Evolutionary conservation across 35 echinoderm and acorn worm genomes (phyloP).

Genomic region (Stichopus chloronotus): DNA sequence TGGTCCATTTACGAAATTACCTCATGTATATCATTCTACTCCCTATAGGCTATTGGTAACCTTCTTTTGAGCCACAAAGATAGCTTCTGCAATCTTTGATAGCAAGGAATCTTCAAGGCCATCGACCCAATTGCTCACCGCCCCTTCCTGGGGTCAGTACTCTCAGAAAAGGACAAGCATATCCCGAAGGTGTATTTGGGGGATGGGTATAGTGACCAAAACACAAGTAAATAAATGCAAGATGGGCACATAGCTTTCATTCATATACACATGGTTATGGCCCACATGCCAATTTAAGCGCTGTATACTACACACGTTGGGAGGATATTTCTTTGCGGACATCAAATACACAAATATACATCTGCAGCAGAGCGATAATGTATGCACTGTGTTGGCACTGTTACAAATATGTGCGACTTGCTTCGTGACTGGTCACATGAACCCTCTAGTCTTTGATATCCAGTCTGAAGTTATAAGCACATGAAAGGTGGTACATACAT

Average conservation of each 20-base stretch:
- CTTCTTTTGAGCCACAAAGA: no score
- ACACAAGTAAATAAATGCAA: background rate
- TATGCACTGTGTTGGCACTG: background rate
- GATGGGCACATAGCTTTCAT: background rate
- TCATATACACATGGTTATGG: slow-evolving; percentile 26
- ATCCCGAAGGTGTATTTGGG: background rate
- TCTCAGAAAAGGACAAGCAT: slow-evolving; percentile 1
- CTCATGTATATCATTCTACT: no score
- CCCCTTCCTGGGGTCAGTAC: background rate
- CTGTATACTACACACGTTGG: background rate
- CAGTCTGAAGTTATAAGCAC: slow-evolving; percentile 28
- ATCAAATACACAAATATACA: background rate
- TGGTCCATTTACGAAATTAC: no score
- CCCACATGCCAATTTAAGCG: slow-evolving; percentile 17
- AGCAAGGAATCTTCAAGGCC: no score
- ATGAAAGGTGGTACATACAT: background rate
- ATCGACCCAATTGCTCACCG: background rate
- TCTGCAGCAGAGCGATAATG: slow-evolving; percentile 5
- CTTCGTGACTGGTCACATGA: slow-evolving; percentile 1
- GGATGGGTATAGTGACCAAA: background rate
- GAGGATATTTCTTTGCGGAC: background rate
- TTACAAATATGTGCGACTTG: slow-evolving; percentile 2
- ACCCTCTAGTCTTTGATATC: slow-evolving; percentile 2
- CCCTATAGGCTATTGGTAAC: no score
- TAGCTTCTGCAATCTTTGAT: no score